phyloP scores from a whole-genome alignment of 2,888 invertebrate genomes.

The Sarcophaga subvicina region DNA sequence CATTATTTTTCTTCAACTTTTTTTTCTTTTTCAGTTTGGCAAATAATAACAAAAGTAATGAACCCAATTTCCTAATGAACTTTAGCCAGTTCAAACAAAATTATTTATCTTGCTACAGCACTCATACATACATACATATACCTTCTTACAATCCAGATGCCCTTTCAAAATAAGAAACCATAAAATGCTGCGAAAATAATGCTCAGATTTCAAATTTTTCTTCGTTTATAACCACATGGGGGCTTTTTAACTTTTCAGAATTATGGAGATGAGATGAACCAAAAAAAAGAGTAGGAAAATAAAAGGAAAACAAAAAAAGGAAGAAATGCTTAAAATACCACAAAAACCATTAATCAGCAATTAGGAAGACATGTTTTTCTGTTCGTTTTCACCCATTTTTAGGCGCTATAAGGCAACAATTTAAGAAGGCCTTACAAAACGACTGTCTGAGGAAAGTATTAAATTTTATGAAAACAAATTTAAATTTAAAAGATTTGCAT shows the following conservation, averaged over 20 bases:
- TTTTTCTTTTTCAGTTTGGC: not conserved
- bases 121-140: too few species aligned
- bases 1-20: too few species aligned
- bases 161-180: too few species aligned
- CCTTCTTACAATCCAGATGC: too few species aligned
- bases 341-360: conserved; percentile 63
- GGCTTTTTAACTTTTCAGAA: conserved; percentile 49
- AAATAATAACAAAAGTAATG: not conserved
- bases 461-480: too few species aligned
- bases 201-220: conserved; percentile 30
- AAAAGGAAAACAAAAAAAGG: not conserved
- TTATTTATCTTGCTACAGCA: too few species aligned
- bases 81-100: not conserved
- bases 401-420: too few species aligned
- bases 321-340: conserved; percentile 30
- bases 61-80: conserved; percentile 52
- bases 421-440: too few species aligned
- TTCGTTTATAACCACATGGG: conserved; percentile 53
- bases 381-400: not conserved
- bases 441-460: too few species aligned
- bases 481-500: too few species aligned
- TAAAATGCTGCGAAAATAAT: not conserved
- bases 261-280: conserved; percentile 9
- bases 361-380: conserved; percentile 33
- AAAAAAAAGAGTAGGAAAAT: too few species aligned